A percentile compares a stretch with the other conserved stretches of the same genome.
Evolutionary conservation across 2,113 vertebrate species (phyloP).

Genomic region (Ammodramus savannarum): DNA sequence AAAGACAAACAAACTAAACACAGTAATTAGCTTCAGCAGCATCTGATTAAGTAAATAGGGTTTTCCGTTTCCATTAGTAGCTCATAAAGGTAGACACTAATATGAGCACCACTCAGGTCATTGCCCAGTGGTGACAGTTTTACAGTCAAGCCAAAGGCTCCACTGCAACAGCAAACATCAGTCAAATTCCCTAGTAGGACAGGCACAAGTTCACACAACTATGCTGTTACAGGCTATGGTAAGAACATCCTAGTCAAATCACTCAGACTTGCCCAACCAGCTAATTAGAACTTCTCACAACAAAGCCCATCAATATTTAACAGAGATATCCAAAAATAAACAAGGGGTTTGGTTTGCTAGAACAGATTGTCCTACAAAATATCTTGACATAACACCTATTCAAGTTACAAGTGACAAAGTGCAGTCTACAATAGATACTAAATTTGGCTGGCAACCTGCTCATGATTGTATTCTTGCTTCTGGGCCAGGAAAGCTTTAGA

Average conservation of each 20-base stretch:
- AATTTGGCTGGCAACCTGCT: not conserved
- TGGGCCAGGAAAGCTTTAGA: not conserved
- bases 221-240: not conserved
- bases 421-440: not conserved
- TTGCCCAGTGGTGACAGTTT: not conserved
- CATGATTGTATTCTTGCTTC: not conserved
- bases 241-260: not conserved
- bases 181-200: not conserved
- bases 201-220: not conserved
- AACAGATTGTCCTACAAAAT: not conserved
- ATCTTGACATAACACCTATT: not conserved
- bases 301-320: constrained; percentile 1
- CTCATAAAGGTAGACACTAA: not conserved
- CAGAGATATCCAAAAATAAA: not conserved
- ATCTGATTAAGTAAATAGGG: not conserved
- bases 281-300: constrained; percentile 15
- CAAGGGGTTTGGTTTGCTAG: not conserved
- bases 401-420: not conserved
- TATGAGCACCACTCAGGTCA: not conserved
- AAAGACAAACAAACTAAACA: not conserved
- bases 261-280: not conserved
- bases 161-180: not conserved
- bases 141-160: not conserved
- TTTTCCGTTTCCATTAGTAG: not conserved
- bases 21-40: not conserved